phyloP scores from a whole-genome alignment of 2,797 vertebrate species.

The Columba guinea region DNA sequence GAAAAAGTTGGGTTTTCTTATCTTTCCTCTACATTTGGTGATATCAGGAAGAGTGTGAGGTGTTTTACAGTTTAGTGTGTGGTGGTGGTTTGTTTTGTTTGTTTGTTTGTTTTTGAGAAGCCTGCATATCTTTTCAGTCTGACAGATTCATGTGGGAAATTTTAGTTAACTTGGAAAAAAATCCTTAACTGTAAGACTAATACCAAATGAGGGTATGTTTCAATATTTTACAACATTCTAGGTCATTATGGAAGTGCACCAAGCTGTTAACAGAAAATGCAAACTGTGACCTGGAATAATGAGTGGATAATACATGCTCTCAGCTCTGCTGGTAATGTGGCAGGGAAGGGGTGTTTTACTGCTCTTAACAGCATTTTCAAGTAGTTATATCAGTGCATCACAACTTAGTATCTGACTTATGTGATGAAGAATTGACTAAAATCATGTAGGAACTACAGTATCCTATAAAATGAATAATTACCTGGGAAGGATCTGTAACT shows the following conservation, averaged over 20 bases:
- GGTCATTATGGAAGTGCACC: conserved; percentile 5
- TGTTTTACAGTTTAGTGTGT: not conserved
- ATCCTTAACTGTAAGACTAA: not conserved
- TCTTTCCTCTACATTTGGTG: not conserved
- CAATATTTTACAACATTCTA: conserved; percentile 25
- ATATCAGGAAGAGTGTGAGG: not conserved
- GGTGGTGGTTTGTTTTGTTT: not conserved
- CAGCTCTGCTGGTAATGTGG: not conserved
- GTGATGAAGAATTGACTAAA: conserved; percentile 3
- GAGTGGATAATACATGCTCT: conserved; percentile 26
- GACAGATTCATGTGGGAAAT: not conserved
- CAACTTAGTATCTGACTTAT: not conserved
- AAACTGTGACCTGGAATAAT: conserved; percentile 64
- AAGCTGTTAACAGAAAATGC: conserved; percentile 56
- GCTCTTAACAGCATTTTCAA: conserved; percentile 41
- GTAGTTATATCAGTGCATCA: not conserved
- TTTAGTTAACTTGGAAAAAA: not conserved
- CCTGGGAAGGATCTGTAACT: not conserved
- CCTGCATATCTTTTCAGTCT: not conserved
- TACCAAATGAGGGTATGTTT: not conserved
- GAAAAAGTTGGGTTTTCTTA: not conserved
- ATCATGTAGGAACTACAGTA: not conserved
- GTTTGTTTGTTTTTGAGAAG: not conserved
- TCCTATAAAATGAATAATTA: not conserved
- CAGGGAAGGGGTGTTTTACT: conserved; percentile 7